Evolutionary conservation across 1,140 invertebrate genomes (phyloP).

Genomic region (Bicyclus anynana): DNA sequence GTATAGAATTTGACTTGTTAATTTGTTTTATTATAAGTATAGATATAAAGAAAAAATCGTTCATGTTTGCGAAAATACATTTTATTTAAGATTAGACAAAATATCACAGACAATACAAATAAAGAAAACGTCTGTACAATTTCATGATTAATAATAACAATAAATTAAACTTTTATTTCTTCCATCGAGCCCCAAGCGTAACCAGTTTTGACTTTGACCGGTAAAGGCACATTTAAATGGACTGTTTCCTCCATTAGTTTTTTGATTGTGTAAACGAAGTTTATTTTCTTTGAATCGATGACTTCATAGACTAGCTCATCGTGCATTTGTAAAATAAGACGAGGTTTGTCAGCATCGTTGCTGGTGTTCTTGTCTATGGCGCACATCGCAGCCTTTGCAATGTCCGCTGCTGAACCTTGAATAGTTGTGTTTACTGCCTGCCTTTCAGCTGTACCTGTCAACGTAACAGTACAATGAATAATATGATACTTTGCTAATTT

Average conservation of each 20-base stretch:
- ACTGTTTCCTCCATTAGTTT: slow-evolving; percentile 89
- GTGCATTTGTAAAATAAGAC: slow-evolving; percentile 93
- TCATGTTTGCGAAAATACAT: not conserved
- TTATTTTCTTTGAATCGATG: slow-evolving; percentile 76
- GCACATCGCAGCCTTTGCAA: slow-evolving; percentile 94
- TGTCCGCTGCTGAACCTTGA: slow-evolving; percentile 97
- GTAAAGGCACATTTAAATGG: slow-evolving; percentile 85
- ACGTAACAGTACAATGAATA: not conserved
- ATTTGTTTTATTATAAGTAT: too few relatives aligned
- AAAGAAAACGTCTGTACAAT: slow-evolving; percentile 5
- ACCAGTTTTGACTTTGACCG: slow-evolving; percentile 92
- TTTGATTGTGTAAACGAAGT: slow-evolving; percentile 83
- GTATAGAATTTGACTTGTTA: too few relatives aligned
- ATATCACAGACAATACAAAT: slow-evolving; percentile 34
- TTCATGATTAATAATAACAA: slow-evolving; percentile 23
- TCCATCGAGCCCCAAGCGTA: slow-evolving; percentile 86
- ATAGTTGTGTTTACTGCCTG: slow-evolving; percentile 97
- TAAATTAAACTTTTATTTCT: slow-evolving; percentile 56
- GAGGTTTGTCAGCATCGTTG: slow-evolving; percentile 61
- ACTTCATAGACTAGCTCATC: slow-evolving; percentile 98
- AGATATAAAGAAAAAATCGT: too few relatives aligned
- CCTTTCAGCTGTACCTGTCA: slow-evolving; percentile 90
- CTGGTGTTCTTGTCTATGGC: slow-evolving; percentile 84
- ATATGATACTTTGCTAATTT: too few relatives aligned
- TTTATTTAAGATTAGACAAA: slow-evolving; percentile 24